Conservation (phyloP, 2,888 invertebrate species). For the Hyposoter didymator region DNA sequence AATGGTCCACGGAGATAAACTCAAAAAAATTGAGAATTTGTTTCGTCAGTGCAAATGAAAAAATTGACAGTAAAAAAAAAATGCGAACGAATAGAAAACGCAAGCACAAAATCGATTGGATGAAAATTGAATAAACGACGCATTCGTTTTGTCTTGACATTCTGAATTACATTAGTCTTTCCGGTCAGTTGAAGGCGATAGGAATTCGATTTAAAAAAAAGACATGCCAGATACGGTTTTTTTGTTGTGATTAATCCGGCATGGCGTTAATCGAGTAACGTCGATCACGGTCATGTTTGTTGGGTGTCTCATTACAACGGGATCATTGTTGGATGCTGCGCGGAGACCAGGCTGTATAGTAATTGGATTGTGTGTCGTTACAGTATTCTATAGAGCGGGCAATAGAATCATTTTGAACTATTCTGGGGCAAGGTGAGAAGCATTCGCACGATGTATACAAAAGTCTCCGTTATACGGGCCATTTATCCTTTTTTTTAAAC, state of each 20-base stretch:
- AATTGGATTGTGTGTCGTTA: slow-evolving; percentile 21
- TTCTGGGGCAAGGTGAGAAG: slow-evolving; percentile 67
- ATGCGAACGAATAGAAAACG: too few relatives aligned
- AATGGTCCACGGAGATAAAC: too few relatives aligned
- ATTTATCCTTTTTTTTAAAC: slow-evolving; percentile 52
- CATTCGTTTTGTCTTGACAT: not conserved
- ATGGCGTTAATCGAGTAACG: slow-evolving; percentile 58
- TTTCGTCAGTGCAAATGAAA: too few relatives aligned
- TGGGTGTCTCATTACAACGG: slow-evolving; percentile 65
- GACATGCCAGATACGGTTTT: slow-evolving; percentile 10
- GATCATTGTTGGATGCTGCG: slow-evolving; percentile 66
- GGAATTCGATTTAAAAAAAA: not conserved
- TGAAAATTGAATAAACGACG: not conserved
- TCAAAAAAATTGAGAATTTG: too few relatives aligned
- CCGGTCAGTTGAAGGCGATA: not conserved
- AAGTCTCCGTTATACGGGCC: slow-evolving; percentile 49
- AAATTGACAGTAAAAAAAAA: too few relatives aligned
- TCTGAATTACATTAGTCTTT: not conserved
- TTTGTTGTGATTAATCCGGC: slow-evolving; percentile 34
- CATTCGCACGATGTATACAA: slow-evolving; percentile 40
- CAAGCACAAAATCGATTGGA: too few relatives aligned
- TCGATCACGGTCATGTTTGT: slow-evolving; percentile 56
- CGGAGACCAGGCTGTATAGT: slow-evolving; percentile 35
- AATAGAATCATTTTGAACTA: slow-evolving; percentile 55
- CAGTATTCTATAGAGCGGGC: slow-evolving; percentile 24